Evolutionary conservation across 2,888 invertebrate species (phyloP), one percentile per base, ranked within the genome.

Genomic region (Lordiphosa andalusiaca): DNA sequence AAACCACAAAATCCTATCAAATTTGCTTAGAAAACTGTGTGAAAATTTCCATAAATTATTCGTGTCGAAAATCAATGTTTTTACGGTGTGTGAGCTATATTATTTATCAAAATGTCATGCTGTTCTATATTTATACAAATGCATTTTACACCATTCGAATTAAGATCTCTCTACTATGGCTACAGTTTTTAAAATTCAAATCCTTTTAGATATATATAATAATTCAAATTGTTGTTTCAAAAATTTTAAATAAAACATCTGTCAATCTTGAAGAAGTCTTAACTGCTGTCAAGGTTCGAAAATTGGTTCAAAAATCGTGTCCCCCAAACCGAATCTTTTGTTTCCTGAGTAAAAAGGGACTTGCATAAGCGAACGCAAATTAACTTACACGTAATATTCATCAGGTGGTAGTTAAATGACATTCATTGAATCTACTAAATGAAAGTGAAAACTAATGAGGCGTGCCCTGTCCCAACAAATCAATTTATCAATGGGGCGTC

Each of bases 191-290:
- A 23, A 64, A 41, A 49, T 37, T 35, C 38, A 59, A 49, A 35
- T 44, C 39, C 38, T 58, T 16, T 37, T 46, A 59, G 51, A 48
- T 52, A 48, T 50, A 48, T 50, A 50, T 52, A 48, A 56, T 56
- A 59, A 58, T 66, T 49, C 23, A 48, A 58, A 40, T 66, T 66
- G 67, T 66, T 64, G 52, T 58, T 52, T 52, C 58, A 47, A 58
- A 66, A 63, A 58, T 36, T 57, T 37, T 25, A 40, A 51, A 65
- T 47, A 58, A 57, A 42, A 23, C 37, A 42, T 42, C 23, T 16
- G 9, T 42, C 25, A 42, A 42, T 5, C 16, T 9, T 19, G 39
- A 21, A 9, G 9, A 30, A 25, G 6, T 23, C 1, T 23, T 23
- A 12, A 7, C n/a, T 13, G 13, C 5, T 1, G 16, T n/a, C 19